Evolutionary conservation across 2,888 invertebrate genomes (phyloP).

Genomic region (Sphecodes monilicornis): DNA sequence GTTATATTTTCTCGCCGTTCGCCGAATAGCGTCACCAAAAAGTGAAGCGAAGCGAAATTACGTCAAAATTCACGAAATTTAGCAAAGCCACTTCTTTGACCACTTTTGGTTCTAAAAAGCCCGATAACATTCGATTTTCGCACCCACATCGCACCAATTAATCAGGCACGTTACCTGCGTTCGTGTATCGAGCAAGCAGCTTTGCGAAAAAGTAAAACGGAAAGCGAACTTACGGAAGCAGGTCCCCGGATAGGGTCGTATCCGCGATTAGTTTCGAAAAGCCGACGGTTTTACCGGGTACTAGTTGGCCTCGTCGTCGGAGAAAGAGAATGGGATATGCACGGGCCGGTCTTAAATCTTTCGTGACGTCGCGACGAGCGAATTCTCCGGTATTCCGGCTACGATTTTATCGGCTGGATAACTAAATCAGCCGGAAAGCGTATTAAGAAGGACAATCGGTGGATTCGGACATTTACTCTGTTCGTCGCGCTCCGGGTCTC

Average conservation of each 20-base stretch:
- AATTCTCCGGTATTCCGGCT: slow-evolving; percentile 3
- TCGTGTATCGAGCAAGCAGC: no score
- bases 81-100: no score
- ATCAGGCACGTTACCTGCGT: no score
- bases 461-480: slow-evolving; percentile 29
- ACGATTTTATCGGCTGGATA: slow-evolving; percentile 42
- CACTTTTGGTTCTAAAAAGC: no score
- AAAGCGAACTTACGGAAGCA: background rate
- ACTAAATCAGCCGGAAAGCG: slow-evolving; percentile 38
- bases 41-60: no score
- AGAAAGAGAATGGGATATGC: background rate
- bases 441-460: slow-evolving; percentile 33
- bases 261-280: slow-evolving; percentile 48
- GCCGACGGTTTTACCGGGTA: slow-evolving; percentile 38
- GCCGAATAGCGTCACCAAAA: no score
- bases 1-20: no score
- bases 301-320: slow-evolving; percentile 21
- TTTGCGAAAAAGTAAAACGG: background rate
- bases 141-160: no score
- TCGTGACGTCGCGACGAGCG: slow-evolving; percentile 29
- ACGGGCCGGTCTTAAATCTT: slow-evolving; percentile 34
- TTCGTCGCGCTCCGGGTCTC: background rate
- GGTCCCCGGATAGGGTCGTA: slow-evolving; percentile 14
- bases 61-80: no score
- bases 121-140: no score